Conservation (phyloP, 2,888 invertebrate species). For the Aspidapion aeneum region DNA sequence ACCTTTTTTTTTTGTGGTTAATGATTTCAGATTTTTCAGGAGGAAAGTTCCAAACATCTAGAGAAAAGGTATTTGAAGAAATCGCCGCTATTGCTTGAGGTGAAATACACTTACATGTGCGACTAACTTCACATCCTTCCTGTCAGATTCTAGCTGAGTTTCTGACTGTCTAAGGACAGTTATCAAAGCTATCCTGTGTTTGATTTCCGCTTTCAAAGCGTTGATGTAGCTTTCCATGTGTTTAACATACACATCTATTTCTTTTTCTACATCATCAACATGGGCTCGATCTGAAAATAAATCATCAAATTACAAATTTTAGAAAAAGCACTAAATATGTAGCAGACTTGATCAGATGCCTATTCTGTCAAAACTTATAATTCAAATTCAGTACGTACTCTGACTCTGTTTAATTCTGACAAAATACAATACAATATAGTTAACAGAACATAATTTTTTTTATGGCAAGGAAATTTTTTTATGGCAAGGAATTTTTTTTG, state of each 20-base stretch:
- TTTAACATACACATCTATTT: conserved; percentile 76
- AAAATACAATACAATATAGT: too few species aligned
- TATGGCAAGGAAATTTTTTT: too few species aligned
- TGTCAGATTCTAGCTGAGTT: conserved; percentile 84
- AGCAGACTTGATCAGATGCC: not conserved
- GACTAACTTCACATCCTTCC: conserved; percentile 93
- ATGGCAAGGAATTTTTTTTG: too few species aligned
- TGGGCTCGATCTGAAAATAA: conserved; percentile 74
- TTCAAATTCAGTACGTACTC: too few species aligned
- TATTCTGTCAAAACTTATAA: too few species aligned
- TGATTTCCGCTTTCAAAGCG: conserved; percentile 77
- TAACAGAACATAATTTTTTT: too few species aligned
- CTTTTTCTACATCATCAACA: conserved; percentile 83
- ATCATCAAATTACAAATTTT: conserved; percentile 2
- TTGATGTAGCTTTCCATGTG: conserved; percentile 79
- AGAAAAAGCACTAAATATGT: not conserved
- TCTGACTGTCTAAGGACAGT: conserved; percentile 77
- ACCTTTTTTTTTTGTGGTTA: too few species aligned
- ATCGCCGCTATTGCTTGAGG: too few species aligned
- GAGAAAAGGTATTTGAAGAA: too few species aligned
- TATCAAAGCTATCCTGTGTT: conserved; percentile 73
- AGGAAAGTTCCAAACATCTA: too few species aligned
- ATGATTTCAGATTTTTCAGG: too few species aligned
- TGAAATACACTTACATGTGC: conserved; percentile 86
- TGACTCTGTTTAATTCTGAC: too few species aligned